Conservation (phyloP, 2,113 vertebrate species). For the Petrocephalus microphthalmus region DNA sequence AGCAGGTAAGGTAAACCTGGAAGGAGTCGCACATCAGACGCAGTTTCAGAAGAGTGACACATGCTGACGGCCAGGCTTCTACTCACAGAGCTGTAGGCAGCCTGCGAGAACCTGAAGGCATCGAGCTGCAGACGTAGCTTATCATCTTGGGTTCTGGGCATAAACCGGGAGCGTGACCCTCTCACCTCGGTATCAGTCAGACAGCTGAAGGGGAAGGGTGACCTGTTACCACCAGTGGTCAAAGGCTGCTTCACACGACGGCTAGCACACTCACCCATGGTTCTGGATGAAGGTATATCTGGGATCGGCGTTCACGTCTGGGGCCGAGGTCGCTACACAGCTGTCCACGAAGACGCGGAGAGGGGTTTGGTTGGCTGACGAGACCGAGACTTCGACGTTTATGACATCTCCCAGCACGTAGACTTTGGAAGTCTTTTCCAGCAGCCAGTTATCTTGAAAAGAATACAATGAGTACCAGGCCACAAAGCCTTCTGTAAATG, state of each 20-base stretch:
- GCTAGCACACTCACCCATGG: constrained; percentile 42
- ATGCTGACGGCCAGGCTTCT: not conserved
- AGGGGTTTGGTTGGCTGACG: constrained; percentile 42
- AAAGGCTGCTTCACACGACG: not conserved
- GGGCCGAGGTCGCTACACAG: constrained; percentile 48
- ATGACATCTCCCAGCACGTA: constrained; percentile 54
- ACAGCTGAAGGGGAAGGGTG: constrained; percentile 44
- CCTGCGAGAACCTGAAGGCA: constrained; percentile 52
- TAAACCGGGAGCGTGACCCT: constrained; percentile 46
- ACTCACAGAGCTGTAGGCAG: constrained; percentile 15
- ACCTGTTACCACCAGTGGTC: not conserved
- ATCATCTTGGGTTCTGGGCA: constrained; percentile 36
- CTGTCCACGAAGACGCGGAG: constrained; percentile 54
- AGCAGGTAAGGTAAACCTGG: constrained; percentile 59
- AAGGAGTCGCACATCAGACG: not conserved
- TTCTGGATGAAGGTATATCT: constrained; percentile 55
- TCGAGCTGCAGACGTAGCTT: constrained; percentile 52
- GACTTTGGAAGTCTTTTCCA: constrained; percentile 39
- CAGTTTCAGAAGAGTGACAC: not conserved
- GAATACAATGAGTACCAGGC: not conserved
- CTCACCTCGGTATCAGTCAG: constrained; percentile 48
- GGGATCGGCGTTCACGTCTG: constrained; percentile 37
- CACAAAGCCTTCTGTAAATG: not conserved
- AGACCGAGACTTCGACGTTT: constrained; percentile 47
- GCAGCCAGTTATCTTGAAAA: constrained; percentile 50